Conservation (phyloP, 2,113 vertebrate genomes). For the Corvus hawaiiensis region DNA sequence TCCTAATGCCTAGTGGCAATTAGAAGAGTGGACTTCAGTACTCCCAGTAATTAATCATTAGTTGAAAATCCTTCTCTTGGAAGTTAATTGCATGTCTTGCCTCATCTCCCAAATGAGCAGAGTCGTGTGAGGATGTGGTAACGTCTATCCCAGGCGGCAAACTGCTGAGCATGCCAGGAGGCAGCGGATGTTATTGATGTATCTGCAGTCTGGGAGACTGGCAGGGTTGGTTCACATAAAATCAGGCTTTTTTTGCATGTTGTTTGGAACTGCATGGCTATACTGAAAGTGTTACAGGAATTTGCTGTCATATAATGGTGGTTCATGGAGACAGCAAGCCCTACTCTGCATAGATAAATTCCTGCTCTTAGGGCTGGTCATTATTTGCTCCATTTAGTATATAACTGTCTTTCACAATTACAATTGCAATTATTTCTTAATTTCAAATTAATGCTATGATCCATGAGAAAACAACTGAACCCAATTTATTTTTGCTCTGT, state of each 20-base stretch:
- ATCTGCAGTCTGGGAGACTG: background rate
- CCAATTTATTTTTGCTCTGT: background rate
- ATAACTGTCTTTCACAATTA: background rate
- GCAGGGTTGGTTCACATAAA: background rate
- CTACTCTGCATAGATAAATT: background rate
- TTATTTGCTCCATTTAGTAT: background rate
- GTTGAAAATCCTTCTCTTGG: background rate
- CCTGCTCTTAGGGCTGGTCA: background rate
- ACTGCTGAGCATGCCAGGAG: background rate
- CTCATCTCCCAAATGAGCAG: background rate
- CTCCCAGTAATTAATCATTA: background rate
- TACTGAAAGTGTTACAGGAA: background rate
- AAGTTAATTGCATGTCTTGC: background rate
- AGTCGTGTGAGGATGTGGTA: background rate
- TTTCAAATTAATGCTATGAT: background rate
- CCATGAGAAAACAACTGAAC: background rate
- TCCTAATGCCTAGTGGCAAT: background rate
- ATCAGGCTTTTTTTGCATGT: background rate
- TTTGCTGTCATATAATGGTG: background rate
- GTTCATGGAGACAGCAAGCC: background rate
- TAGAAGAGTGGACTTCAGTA: background rate
- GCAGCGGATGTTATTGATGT: rapidly evolving
- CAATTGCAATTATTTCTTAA: background rate
- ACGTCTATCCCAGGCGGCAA: background rate
- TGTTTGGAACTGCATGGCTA: background rate